These are phyloP conservation scores for Chouioia cunea DNA, from an alignment of 2,888 invertebrate species.

Conservation along the genomic window DNA sequence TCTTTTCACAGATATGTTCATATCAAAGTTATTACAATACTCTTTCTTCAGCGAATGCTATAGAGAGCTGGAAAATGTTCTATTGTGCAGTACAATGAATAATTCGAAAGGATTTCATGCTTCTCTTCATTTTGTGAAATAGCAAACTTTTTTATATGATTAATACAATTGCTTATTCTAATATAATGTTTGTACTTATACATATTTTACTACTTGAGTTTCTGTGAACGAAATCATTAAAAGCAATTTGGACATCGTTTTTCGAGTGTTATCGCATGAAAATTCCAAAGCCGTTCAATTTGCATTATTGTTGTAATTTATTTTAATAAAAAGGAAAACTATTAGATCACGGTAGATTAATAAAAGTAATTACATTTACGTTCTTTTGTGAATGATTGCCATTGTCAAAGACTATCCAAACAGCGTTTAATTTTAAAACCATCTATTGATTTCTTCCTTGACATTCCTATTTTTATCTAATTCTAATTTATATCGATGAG, in stretches of 20 bases:
- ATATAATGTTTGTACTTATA: slow-evolving; percentile 32
- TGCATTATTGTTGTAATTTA: slow-evolving; percentile 8
- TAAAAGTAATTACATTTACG: slow-evolving; percentile 10
- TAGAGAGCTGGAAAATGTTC: slow-evolving; percentile 9
- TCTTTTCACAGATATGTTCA: slow-evolving; percentile 25
- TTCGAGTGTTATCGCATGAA: background rate
- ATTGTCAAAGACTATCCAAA: slow-evolving; percentile 41
- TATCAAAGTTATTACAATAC: slow-evolving; percentile 20
- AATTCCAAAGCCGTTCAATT: slow-evolving; percentile 2
- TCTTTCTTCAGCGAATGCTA: background rate
- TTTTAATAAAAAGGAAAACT: too few species aligned
- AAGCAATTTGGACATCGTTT: background rate
- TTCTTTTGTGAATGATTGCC: slow-evolving; percentile 25
- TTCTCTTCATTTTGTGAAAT: slow-evolving; percentile 1
- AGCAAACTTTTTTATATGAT: slow-evolving; percentile 13
- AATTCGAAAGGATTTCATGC: slow-evolving; percentile 17
- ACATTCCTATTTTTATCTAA: slow-evolving; percentile 58
- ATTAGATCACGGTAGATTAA: background rate
- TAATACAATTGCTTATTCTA: slow-evolving; percentile 10
- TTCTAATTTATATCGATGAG: slow-evolving; percentile 59
- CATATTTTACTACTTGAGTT: slow-evolving; percentile 1
- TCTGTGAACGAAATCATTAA: background rate
- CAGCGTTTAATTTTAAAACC: slow-evolving; percentile 20
- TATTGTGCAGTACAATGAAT: slow-evolving; percentile 14
- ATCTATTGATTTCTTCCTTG: slow-evolving; percentile 50